Evolutionary conservation across 2,888 invertebrate genomes (phyloP).

Genomic region (Polydrusus tereticollis): DNA sequence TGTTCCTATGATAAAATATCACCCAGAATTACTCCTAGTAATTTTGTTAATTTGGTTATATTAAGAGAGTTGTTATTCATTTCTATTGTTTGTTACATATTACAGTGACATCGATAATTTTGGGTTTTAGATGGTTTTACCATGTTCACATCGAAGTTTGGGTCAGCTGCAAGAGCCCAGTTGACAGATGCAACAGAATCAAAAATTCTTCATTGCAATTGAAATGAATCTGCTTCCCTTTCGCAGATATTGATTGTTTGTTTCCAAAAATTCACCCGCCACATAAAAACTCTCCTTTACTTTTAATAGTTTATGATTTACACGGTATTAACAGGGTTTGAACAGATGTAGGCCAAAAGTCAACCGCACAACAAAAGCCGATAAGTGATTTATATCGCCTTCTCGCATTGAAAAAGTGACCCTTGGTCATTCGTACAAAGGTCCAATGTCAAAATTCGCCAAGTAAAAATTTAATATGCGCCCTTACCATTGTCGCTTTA

Average conservation of each 20-base stretch:
- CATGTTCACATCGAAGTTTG: not conserved
- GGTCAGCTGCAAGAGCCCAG: not conserved
- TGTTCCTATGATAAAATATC: too few species aligned
- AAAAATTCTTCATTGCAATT: conserved; percentile 18
- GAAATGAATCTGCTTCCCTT: conserved; percentile 4
- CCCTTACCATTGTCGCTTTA: conserved; percentile 59
- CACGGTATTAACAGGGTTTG: conserved; percentile 57
- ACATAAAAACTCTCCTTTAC: conserved; percentile 34
- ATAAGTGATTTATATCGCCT: conserved; percentile 64
- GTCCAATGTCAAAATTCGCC: conserved; percentile 60
- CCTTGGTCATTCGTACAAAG: conserved; percentile 61
- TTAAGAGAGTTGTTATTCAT: too few species aligned
- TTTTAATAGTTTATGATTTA: conserved; percentile 45
- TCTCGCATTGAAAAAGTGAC: conserved; percentile 54
- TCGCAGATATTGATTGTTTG: conserved; percentile 5
- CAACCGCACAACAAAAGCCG: conserved; percentile 64
- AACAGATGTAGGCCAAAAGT: conserved; percentile 68
- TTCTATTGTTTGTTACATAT: too few species aligned
- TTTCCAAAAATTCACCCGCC: conserved; percentile 22
- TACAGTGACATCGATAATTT: too few species aligned
- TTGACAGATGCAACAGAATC: conserved; percentile 3
- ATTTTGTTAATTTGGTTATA: too few species aligned
- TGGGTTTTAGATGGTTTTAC: too few species aligned
- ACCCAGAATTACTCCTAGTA: too few species aligned
- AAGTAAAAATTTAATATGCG: conserved; percentile 62